Evolutionary conservation across 2,888 invertebrate genomes (phyloP).

Genomic region (Baronia brevicornis): DNA sequence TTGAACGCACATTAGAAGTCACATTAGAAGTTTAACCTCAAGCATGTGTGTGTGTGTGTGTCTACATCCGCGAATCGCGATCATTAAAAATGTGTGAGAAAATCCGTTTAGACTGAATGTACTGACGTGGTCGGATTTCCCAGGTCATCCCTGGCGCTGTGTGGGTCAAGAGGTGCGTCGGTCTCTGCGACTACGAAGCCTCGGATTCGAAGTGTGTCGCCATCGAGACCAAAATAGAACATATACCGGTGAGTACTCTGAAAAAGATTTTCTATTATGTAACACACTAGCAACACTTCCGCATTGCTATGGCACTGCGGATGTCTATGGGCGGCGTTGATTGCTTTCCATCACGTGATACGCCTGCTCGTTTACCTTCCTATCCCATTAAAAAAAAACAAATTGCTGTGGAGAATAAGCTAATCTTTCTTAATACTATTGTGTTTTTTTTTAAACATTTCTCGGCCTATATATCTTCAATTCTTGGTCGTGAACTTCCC

Average conservation of each 20-base stretch:
- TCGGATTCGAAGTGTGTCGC: slow-evolving; percentile 47
- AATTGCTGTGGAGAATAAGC: too few species aligned
- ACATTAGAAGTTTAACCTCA: background rate
- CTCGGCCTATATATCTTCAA: too few species aligned
- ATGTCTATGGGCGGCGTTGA: too few species aligned
- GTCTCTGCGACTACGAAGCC: slow-evolving; percentile 53
- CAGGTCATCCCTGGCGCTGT: slow-evolving; percentile 61
- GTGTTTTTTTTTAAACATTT: too few species aligned
- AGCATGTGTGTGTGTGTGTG: slow-evolving; percentile 3
- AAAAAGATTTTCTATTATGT: too few species aligned
- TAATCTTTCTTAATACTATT: slow-evolving; percentile 12
- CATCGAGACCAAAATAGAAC: slow-evolving; percentile 35
- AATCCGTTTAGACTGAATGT: slow-evolving; percentile 32
- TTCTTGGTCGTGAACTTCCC: too few species aligned
- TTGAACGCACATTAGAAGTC: too few species aligned
- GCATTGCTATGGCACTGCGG: too few species aligned
- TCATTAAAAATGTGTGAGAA: slow-evolving; percentile 47
- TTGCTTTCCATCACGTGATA: too few species aligned
- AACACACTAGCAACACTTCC: slow-evolving; percentile 1
- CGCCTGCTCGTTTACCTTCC: too few species aligned
- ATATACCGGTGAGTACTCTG: slow-evolving; percentile 57
- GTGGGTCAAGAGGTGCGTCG: slow-evolving; percentile 65
- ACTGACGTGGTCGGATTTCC: slow-evolving; percentile 39
- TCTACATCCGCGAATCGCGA: slow-evolving; percentile 31
- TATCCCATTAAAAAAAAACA: too few species aligned